Evolutionary conservation across 2,113 vertebrate species (phyloP).

Genomic region (Leptobrachium leishanense): DNA sequence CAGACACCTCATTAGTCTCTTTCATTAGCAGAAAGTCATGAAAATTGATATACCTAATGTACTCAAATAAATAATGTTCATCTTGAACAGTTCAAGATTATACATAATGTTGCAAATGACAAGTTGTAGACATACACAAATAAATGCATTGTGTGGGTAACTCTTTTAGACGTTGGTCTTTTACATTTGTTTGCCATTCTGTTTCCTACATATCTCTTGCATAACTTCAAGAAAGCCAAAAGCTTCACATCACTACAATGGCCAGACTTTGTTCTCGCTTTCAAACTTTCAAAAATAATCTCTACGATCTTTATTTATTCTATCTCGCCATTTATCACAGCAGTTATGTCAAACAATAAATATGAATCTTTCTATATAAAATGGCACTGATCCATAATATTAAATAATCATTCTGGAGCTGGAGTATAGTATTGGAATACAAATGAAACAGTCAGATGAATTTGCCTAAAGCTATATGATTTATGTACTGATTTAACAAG

Average conservation of each 20-base stretch:
- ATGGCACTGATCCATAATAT: conserved; percentile 41
- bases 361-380: conserved; percentile 36
- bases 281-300: conserved; percentile 1
- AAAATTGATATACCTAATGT: conserved; percentile 38
- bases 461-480: conserved; percentile 38
- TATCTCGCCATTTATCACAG: background rate
- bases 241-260: background rate
- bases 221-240: background rate
- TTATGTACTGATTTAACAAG: conserved; percentile 55
- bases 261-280: background rate
- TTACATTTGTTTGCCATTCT: conserved; percentile 6
- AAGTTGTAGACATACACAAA: conserved; percentile 30
- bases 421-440: conserved; percentile 25
- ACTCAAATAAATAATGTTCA: conserved; percentile 36
- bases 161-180: background rate
- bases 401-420: conserved; percentile 41
- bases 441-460: conserved; percentile 48
- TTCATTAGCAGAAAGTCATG: conserved; percentile 38
- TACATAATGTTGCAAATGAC: conserved; percentile 13
- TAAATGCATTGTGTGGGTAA: conserved; percentile 3
- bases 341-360: conserved; percentile 31
- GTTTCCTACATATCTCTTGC: background rate
- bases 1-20: conserved; percentile 39
- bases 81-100: conserved; percentile 21
- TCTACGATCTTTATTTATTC: conserved; percentile 18